Evolutionary conservation across 1,140 invertebrate species (phyloP).

Genomic region (Amyelois transitella): DNA sequence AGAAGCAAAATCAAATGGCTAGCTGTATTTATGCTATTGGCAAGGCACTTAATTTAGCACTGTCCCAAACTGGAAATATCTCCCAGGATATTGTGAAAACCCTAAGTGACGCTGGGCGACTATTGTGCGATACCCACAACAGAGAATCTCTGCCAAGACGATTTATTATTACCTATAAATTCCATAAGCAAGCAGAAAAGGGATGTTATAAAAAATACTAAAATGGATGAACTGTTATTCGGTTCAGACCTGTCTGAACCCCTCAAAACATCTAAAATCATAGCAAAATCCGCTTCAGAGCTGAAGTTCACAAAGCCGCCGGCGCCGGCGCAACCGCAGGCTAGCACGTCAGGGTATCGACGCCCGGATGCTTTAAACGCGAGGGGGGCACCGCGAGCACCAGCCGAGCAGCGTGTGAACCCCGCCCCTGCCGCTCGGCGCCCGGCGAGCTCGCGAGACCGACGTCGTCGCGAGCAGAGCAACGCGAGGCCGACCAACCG

Average conservation of each 20-base stretch:
- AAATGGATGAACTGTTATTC: too few species aligned
- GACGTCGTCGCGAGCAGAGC: neutral
- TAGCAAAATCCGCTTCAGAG: too few species aligned
- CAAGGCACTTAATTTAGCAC: constrained; percentile 6
- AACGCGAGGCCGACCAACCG: neutral
- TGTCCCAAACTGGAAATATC: neutral
- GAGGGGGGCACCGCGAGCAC: constrained; percentile 8
- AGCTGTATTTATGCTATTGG: constrained; percentile 8
- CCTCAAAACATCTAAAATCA: too few species aligned
- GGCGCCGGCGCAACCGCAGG: neutral
- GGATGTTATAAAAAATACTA: too few species aligned
- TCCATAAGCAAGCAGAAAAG: too few species aligned
- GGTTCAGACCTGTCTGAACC: too few species aligned
- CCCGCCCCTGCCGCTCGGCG: neutral
- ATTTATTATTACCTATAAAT: too few species aligned
- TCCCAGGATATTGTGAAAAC: constrained; percentile 6
- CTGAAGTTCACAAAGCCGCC: constrained; percentile 7
- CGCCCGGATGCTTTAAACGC: constrained; percentile 7
- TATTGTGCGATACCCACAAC: constrained; percentile 5
- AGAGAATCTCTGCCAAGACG: too few species aligned
- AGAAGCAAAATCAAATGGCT: constrained; percentile 10
- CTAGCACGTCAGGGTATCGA: neutral
- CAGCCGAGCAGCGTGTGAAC: constrained; percentile 10
- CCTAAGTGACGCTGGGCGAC: constrained; percentile 5
- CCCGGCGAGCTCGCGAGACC: neutral